Conservation (phyloP, 1,140 invertebrate species). For the Pseudomyrmex concolor region DNA sequence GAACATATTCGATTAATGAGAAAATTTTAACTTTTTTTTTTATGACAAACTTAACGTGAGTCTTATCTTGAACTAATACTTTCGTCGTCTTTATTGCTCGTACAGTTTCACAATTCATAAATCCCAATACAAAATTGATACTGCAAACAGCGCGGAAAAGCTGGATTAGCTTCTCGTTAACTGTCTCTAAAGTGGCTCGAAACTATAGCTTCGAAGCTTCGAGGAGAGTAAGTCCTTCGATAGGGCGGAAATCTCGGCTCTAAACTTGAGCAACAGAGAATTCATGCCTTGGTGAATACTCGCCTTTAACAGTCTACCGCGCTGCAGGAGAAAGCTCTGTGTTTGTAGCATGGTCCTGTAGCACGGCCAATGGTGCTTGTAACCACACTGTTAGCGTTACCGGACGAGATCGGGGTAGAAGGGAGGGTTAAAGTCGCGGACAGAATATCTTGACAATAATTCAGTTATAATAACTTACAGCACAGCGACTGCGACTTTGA, state of each 20-base stretch:
- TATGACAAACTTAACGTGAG: not conserved
- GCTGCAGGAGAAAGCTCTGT: not conserved
- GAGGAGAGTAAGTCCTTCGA: slow-evolving; percentile 23
- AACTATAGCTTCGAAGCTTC: not conserved
- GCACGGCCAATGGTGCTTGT: slow-evolving; percentile 34
- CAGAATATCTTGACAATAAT: slow-evolving; percentile 35
- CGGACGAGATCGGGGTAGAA: not conserved
- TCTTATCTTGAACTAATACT: not conserved
- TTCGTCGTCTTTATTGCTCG: not conserved
- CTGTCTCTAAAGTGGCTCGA: not conserved
- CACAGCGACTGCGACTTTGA: slow-evolving; percentile 1
- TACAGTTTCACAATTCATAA: not conserved
- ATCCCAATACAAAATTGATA: not conserved
- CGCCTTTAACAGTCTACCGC: slow-evolving; percentile 25
- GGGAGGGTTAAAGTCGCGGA: slow-evolving; percentile 1
- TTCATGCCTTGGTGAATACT: slow-evolving; percentile 40
- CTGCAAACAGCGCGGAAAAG: not conserved
- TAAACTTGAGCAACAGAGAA: slow-evolving; percentile 28
- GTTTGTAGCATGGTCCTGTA: slow-evolving; percentile 18
- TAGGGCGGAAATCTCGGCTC: slow-evolving; percentile 39
- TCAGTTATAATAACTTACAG: slow-evolving; percentile 45
- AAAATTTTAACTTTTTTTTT: not conserved
- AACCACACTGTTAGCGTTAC: slow-evolving; percentile 33
- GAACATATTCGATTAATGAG: not conserved
- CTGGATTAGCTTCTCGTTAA: slow-evolving; percentile 22